phyloP scores from a whole-genome alignment of 2,113 vertebrate genomes.

The Irena cyanogastra region DNA sequence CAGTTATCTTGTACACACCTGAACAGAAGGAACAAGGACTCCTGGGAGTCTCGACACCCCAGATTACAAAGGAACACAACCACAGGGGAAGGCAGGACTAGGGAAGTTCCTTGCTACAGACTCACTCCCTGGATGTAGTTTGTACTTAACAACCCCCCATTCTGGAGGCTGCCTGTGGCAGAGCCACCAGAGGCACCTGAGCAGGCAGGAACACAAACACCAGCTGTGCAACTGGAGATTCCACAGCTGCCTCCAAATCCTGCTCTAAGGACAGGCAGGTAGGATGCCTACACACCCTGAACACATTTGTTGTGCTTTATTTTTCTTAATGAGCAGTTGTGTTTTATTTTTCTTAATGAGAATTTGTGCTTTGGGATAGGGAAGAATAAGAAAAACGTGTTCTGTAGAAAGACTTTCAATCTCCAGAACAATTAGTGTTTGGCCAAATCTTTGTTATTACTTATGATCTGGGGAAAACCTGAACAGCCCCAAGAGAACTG shows the following conservation, averaged over 20 bases:
- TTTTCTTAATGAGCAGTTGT: not conserved
- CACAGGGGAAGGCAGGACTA: rapidly evolving
- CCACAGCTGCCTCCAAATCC: not conserved
- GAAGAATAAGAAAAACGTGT: not conserved
- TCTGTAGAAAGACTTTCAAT: not conserved
- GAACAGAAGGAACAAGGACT: not conserved
- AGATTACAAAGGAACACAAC: not conserved
- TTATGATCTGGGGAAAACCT: not conserved
- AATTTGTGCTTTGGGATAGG: not conserved
- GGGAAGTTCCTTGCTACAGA: not conserved
- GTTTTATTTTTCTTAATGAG: not conserved
- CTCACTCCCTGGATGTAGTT: not conserved
- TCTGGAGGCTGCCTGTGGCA: too few relatives aligned
- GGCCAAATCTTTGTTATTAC: not conserved
- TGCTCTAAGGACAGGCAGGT: not conserved
- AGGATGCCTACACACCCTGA: not conserved
- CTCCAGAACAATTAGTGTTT: not conserved
- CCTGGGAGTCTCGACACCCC: not conserved
- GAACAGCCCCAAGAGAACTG: not conserved
- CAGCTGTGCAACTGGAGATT: not conserved
- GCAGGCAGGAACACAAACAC: not conserved
- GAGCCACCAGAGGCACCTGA: not conserved
- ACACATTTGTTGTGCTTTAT: rapidly evolving
- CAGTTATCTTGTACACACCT: rapidly evolving
- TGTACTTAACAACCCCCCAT: rapidly evolving